Base-by-base conservation (phyloP, 1,140 invertebrate species). In the Plectrocnemia conspersa region DNA sequence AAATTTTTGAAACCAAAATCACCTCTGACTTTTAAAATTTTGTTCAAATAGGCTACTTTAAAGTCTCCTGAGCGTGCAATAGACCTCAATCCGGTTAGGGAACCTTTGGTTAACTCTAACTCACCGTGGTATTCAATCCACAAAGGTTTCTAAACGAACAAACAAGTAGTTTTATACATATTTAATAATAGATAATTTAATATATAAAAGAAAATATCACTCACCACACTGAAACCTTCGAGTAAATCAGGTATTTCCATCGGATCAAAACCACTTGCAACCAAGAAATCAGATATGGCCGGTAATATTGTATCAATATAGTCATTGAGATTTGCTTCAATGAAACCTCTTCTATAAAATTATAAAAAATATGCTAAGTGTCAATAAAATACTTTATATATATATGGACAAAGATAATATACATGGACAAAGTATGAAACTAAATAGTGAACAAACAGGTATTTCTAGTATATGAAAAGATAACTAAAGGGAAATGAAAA, bases 151-250 rank as follows among this genome's bases (percentile, higher is more conserved):
- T 62, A 21, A 11, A 40, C 4, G 33, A 21, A 47, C 32, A 45
- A 44, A 19, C 11, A 49, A n/a, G 29, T 11, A 45, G 1, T 6
- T 55, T 40, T 16, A 46, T 19, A 18, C 5, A 29, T 32, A 3
- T 33, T 29, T 25, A 25, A 45, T n/a, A 46, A 46, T 46, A 18
- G 10, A 25, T 2, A 16, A 23, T 16, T 27, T 4, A 29, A 45
- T 45, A 23, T 24, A 27, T n/a, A 22, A 9, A 10, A 9, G 7
- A 6, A 18, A 21, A 19, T 44, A 11, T 10, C 61, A 71, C 70
- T 65, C 62, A 77, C 75, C 19, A 74, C 72, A 67, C 68, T 68
- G 56, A 77, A 76, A n/a, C 70, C 72, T 64, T 75, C 68, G 5
- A 55, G 56, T 11, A 75, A 59, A n/a, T 76, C 74, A 1, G 74